phyloP scores from a whole-genome alignment of 2,888 invertebrate genomes.

The Nymphalis urticae region DNA sequence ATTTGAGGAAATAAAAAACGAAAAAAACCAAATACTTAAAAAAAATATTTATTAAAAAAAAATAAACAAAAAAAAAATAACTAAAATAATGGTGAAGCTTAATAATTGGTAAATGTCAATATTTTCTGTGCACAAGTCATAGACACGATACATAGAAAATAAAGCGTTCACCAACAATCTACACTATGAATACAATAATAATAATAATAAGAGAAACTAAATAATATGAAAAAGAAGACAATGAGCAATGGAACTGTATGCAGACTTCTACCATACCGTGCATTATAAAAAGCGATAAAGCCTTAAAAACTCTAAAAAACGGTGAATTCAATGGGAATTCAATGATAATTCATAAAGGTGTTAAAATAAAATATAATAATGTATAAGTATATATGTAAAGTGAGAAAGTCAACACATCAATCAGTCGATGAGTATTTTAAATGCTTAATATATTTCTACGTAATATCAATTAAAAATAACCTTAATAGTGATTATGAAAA shows the following conservation, averaged over 20 bases:
- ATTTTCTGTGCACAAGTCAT: constrained; percentile 49
- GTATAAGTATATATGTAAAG: constrained; percentile 45
- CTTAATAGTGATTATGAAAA: constrained; percentile 54
- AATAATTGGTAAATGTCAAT: constrained; percentile 46
- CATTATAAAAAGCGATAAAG: constrained; percentile 47
- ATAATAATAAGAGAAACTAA: constrained; percentile 48
- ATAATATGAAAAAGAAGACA: constrained; percentile 41
- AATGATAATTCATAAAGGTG: constrained; percentile 44
- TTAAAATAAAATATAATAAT: constrained; percentile 42
- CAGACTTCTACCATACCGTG: constrained; percentile 60
- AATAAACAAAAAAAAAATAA: constrained; percentile 54
- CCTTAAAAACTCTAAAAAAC: constrained; percentile 43
- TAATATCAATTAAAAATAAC: constrained; percentile 51
- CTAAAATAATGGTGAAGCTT: constrained; percentile 53
- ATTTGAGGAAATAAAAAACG: constrained; percentile 52
- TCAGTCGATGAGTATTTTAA: constrained; percentile 65
- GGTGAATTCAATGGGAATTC: constrained; percentile 59
- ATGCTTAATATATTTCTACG: constrained; percentile 60
- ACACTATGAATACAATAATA: constrained; percentile 43
- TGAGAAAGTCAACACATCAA: constrained; percentile 55
- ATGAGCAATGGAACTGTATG: constrained; percentile 61
- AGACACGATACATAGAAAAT: constrained; percentile 48
- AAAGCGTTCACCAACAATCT: constrained; percentile 38
- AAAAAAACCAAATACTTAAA: constrained; percentile 57
- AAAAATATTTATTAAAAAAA: constrained; percentile 65